Conservation (phyloP, 2,797 vertebrate species). For the Sebastes dallii region DNA sequence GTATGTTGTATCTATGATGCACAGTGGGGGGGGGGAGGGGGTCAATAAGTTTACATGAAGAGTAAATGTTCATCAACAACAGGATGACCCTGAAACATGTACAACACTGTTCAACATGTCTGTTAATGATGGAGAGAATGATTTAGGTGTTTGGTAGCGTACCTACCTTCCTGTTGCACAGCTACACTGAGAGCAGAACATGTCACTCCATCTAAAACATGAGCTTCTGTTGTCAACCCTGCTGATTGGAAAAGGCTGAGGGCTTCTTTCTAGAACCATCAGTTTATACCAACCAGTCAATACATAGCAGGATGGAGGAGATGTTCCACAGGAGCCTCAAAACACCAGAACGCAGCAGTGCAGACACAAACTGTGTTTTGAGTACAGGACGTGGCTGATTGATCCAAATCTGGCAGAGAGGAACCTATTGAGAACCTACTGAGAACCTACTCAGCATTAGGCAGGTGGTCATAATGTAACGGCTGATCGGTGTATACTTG, state of each 20-base stretch:
- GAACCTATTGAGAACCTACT: too few relatives aligned
- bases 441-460: too few relatives aligned
- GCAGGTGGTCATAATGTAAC: too few relatives aligned
- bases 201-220: not conserved
- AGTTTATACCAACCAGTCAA: not conserved
- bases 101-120: slow-evolving; percentile 1
- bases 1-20: slow-evolving; percentile 57
- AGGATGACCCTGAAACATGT: slow-evolving; percentile 11
- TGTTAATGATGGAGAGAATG: not conserved
- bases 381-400: not conserved
- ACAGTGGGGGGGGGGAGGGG: slow-evolving; percentile 19
- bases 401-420: too few relatives aligned
- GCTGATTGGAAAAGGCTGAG: not conserved
- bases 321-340: not conserved
- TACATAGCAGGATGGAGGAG: not conserved
- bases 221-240: too few relatives aligned
- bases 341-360: not conserved
- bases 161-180: not conserved
- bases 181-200: not conserved
- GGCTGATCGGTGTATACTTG: not conserved
- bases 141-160: not conserved
- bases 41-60: slow-evolving; percentile 53
- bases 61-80: slow-evolving; percentile 42
- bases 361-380: not conserved
- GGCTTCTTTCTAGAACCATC: not conserved